phyloP scores from a whole-genome alignment of 2,113 vertebrate species.

The Lamprotornis superbus region DNA sequence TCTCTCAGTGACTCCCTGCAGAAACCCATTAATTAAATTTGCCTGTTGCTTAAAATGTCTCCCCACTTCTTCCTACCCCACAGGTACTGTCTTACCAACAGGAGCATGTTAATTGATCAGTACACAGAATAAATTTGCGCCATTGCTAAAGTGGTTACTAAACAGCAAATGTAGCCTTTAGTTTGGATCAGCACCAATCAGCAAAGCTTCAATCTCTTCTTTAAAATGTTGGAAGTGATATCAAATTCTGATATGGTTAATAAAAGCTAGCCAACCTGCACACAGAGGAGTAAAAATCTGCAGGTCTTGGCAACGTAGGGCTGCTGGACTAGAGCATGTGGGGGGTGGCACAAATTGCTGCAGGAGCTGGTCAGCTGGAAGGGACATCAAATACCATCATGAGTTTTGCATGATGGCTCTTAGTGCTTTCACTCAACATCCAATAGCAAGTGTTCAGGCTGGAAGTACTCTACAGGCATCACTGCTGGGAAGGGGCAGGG shows the following conservation, averaged over 20 bases:
- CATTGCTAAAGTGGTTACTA: neutral
- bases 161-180: neutral
- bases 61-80: neutral
- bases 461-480: neutral
- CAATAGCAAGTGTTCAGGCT: neutral
- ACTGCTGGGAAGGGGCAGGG: neutral
- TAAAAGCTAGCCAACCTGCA: neutral
- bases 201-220: neutral
- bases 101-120: neutral
- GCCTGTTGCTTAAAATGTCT: neutral
- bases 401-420: neutral
- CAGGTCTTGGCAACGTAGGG: neutral
- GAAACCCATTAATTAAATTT: neutral
- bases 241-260: neutral
- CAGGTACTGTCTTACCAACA: neutral
- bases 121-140: neutral
- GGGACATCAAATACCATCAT: neutral
- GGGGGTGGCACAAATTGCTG: neutral
- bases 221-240: neutral
- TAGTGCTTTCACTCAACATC: neutral
- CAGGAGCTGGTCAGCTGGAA: neutral
- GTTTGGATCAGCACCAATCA: neutral
- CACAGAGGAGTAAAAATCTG: neutral
- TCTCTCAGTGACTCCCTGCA: neutral
- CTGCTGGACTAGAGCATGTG: fast-evolving